Evolutionary conservation across 2,797 vertebrate genomes (phyloP).

Genomic region (Emydoidea blandingii): DNA sequence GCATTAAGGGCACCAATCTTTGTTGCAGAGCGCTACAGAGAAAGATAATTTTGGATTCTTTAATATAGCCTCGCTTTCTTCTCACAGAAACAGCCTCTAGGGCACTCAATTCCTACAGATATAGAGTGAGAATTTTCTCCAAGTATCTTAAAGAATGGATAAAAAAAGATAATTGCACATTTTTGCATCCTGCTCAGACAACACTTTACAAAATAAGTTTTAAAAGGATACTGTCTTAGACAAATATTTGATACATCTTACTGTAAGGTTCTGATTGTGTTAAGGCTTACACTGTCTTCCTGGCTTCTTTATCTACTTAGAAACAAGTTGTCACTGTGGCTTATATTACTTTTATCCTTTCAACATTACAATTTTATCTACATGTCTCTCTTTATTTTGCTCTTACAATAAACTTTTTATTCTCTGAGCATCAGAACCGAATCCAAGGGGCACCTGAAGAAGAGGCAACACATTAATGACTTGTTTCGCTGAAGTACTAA

Average conservation of each 20-base stretch:
- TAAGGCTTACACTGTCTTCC: conserved; percentile 80
- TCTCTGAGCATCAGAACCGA: conserved; percentile 68
- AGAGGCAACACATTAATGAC: conserved; percentile 53
- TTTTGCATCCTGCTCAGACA: conserved; percentile 71
- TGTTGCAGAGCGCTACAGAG: conserved; percentile 67
- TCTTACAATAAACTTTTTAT: conserved; percentile 67
- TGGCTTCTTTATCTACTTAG: conserved; percentile 46
- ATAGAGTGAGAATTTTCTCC: conserved; percentile 27
- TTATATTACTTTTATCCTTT: conserved; percentile 22
- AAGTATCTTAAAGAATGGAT: conserved; percentile 62
- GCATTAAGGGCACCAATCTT: conserved; percentile 69
- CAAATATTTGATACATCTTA: conserved; percentile 45
- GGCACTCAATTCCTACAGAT: conserved; percentile 19
- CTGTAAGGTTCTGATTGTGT: conserved; percentile 73
- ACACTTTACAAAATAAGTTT: conserved; percentile 61
- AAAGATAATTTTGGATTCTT: conserved; percentile 60
- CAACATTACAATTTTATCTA: conserved; percentile 11
- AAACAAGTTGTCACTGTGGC: conserved; percentile 25
- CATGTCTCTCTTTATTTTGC: conserved; percentile 64
- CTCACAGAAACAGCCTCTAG: conserved; percentile 42
- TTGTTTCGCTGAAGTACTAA: conserved; percentile 65
- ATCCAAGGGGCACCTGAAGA: conserved; percentile 54
- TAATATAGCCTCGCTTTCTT: conserved; percentile 42
- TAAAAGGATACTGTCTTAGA: conserved; percentile 49
- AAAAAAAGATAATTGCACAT: conserved; percentile 60